Percentiles rank a stretch among this genome's conserved stretches.
phyloP scores from a whole-genome alignment of 2,113 vertebrate species.

The Mus spicilegus region DNA sequence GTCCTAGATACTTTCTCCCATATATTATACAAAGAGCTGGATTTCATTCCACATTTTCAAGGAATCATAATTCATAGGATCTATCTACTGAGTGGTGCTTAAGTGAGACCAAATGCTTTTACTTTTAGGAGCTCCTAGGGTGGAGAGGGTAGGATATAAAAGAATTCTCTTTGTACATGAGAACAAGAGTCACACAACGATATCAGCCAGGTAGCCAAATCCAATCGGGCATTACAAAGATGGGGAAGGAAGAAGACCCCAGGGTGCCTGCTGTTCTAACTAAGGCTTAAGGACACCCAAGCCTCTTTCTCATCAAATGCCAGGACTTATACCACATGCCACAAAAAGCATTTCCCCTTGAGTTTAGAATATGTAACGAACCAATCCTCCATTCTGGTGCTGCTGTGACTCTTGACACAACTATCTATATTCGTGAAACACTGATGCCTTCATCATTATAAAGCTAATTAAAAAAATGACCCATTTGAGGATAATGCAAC shows the following conservation, averaged over 20 bases:
- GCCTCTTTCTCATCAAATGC: neutral
- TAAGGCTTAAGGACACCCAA: neutral
- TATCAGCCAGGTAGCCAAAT: neutral
- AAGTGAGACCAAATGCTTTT: neutral
- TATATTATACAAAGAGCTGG: neutral
- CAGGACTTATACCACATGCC: neutral
- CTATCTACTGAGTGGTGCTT: neutral
- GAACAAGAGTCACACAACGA: neutral
- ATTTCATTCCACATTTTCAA: neutral
- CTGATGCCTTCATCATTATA: conserved; percentile 23
- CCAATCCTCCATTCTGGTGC: neutral
- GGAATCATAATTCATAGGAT: neutral
- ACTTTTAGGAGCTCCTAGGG: neutral
- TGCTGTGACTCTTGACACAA: neutral
- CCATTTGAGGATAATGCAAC: conserved; percentile 9
- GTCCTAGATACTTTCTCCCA: neutral
- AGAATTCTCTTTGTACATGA: neutral
- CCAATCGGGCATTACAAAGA: neutral
- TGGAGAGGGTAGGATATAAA: neutral
- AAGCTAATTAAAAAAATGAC: conserved; percentile 25
- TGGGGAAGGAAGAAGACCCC: neutral
- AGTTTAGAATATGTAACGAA: conserved; percentile 39
- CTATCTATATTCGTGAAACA: conserved; percentile 52
- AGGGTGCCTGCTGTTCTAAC: no score
- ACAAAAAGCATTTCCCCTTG: neutral